Evolutionary conservation across 2,113 vertebrate species (phyloP).

Genomic region (Rhea pennata): DNA sequence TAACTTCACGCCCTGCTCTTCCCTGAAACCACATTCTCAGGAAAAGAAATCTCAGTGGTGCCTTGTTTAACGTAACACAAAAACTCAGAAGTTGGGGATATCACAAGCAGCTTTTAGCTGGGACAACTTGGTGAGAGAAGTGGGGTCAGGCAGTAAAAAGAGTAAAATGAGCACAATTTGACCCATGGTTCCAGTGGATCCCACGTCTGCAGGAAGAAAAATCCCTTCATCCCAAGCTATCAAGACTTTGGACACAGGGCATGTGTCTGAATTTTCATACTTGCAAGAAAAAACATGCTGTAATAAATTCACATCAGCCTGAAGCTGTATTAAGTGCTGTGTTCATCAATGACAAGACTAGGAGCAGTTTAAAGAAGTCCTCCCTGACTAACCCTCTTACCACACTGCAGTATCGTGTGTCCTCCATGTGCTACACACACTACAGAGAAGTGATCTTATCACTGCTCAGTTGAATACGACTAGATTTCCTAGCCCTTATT

Average conservation of each 20-base stretch:
- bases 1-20: background rate
- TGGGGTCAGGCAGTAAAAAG: background rate
- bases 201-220: rapidly evolving
- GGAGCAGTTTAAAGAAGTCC: background rate
- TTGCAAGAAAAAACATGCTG: background rate
- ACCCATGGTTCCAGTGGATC: background rate
- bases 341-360: background rate
- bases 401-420: background rate
- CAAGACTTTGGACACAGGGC: background rate
- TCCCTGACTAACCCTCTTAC: background rate
- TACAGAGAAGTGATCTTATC: background rate
- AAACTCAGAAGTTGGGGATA: background rate
- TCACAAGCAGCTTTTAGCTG: background rate
- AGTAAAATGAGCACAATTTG: background rate
- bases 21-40: background rate
- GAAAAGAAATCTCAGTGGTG: background rate
- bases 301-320: background rate
- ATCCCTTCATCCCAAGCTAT: background rate
- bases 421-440: rapidly evolving
- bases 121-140: background rate
- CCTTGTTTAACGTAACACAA: background rate
- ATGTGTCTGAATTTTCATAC: background rate
- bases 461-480: rapidly evolving
- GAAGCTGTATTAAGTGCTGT: background rate
- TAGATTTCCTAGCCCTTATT: background rate